Evolutionary conservation across 2,797 vertebrate species (phyloP), one percentile per base, ranked within the genome.

Genomic region (Presbytis comata): DNA sequence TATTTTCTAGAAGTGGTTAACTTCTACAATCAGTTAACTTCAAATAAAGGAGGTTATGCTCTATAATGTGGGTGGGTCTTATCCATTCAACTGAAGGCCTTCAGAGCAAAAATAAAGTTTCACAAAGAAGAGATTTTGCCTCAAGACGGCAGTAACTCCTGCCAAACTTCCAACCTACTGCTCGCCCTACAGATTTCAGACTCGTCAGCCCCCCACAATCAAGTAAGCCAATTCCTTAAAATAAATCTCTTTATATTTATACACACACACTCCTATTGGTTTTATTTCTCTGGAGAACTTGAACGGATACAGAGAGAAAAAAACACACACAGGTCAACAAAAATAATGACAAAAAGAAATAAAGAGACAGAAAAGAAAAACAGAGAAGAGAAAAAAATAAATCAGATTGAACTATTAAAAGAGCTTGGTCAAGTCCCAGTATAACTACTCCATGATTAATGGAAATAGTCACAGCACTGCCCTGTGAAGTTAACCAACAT

Each of bases 381-480:
- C 16, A 92, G 46, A 57, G 19, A 4, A 93, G 39, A 91, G 30
- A 67, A 72, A 96, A 91, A 44, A 19, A 55, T 30, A 50, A 93
- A 82, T 72, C 61, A 53, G 8, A 22, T 81, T 2, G 2, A 83
- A 76, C 16, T 93, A 91, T 85, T 97, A 94, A 70, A 0, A 39
- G n/a, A 97, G 84, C 33, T 13, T 55, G 30, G 12, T 78, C 41
- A 89, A n/a, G 30, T 89, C 36, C 39, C 91, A 83, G 9, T 0
- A 5, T 8, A 84, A 53, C 0, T 1, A 94, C 61, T 83, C 80
- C 6, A 80, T 16, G 85, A 86, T 2, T 89, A 93, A 96, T 93
- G 61, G n/a, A 81, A 75, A 96, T 85, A 84, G 46, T 95, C 41
- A n/a, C 39, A 81, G 86, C 75, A 92, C 75, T 89, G 85, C 81